A percentile compares a stretch with the other conserved stretches of the same genome.
Conservation (phyloP, 2,797 vertebrate species). For the Rousettus madagascariensis region DNA sequence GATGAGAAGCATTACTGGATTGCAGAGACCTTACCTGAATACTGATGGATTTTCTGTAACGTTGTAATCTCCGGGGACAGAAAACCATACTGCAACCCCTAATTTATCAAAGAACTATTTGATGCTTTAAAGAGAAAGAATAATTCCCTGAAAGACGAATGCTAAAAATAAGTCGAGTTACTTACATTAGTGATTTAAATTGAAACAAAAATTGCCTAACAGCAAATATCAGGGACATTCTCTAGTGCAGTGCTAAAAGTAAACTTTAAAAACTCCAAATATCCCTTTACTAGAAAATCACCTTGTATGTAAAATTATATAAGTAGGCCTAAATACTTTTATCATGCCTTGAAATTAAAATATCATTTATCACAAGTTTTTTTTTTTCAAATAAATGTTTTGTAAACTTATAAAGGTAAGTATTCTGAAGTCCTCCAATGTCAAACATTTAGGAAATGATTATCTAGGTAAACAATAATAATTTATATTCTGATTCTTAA, state of each 20-base stretch:
- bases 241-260: neutral
- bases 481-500: neutral
- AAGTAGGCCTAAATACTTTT: neutral
- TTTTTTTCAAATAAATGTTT: neutral
- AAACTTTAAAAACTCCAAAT: neutral
- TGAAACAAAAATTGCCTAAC: neutral
- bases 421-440: neutral
- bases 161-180: neutral
- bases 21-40: constrained; percentile 31
- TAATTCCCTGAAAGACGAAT: neutral
- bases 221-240: neutral
- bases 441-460: neutral
- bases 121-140: neutral
- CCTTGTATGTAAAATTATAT: neutral
- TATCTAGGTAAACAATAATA: neutral
- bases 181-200: neutral
- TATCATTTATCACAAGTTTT: neutral
- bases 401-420: neutral
- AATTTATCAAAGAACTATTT: neutral
- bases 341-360: neutral
- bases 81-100: accelerated
- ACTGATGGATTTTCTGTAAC: constrained; percentile 26
- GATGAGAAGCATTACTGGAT: constrained; percentile 44
- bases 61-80: neutral
- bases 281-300: neutral